Evolutionary conservation across 2,888 invertebrate species (phyloP).

Genomic region (Chironomus tentans): DNA sequence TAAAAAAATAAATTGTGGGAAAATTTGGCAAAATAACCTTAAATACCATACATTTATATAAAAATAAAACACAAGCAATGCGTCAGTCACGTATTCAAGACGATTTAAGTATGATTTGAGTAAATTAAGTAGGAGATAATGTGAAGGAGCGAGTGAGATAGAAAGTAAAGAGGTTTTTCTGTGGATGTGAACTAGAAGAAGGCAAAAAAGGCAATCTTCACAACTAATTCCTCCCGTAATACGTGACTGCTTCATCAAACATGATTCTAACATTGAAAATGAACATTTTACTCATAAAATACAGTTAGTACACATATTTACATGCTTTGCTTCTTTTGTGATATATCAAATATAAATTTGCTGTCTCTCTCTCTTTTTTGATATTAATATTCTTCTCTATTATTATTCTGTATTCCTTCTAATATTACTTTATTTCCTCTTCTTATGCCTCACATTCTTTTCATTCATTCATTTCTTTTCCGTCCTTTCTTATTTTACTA

Average conservation of each 20-base stretch:
- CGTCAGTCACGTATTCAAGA: slow-evolving; percentile 20
- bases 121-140: slow-evolving; percentile 19
- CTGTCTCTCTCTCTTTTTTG: not conserved
- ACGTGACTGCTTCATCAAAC: slow-evolving; percentile 26
- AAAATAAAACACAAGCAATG: not conserved
- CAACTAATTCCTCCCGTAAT: slow-evolving; percentile 22
- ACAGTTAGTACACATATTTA: slow-evolving; percentile 8
- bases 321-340: not conserved
- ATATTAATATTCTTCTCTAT: not conserved
- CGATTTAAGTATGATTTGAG: slow-evolving; percentile 20
- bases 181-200: too few species aligned
- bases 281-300: slow-evolving; percentile 14
- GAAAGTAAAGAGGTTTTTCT: not conserved
- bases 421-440: too few species aligned
- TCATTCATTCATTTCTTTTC: too few species aligned
- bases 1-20: not conserved
- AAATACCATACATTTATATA: not conserved
- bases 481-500: too few species aligned
- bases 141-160: not conserved
- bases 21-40: not conserved
- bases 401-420: too few species aligned
- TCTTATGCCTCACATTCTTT: too few species aligned
- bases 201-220: slow-evolving; percentile 1
- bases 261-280: slow-evolving; percentile 19
- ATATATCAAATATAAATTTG: not conserved